Conservation (phyloP, 2,888 invertebrate genomes). For the Lymantria dispar region DNA sequence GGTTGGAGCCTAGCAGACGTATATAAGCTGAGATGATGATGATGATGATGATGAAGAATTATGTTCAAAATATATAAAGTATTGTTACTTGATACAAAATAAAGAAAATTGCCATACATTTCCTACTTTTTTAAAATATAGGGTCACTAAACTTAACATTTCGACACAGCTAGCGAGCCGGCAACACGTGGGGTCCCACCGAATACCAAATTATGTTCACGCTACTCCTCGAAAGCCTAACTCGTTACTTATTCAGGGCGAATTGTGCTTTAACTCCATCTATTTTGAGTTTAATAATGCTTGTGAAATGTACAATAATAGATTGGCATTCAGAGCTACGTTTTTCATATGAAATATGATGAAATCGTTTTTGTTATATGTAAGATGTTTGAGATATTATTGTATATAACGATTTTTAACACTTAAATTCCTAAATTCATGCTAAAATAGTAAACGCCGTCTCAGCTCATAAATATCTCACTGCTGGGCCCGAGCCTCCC, state of each 20-base stretch:
- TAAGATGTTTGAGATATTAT: background rate
- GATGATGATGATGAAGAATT: too few relatives aligned
- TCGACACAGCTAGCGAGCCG: conserved; percentile 63
- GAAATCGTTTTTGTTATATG: conserved; percentile 13
- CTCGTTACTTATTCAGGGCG: conserved; percentile 32
- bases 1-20: too few relatives aligned
- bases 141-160: conserved; percentile 41
- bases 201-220: conserved; percentile 63
- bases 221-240: conserved; percentile 57
- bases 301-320: conserved; percentile 28
- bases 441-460: too few relatives aligned
- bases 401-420: too few relatives aligned
- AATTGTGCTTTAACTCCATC: conserved; percentile 48
- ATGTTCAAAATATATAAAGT: too few relatives aligned
- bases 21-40: too few relatives aligned
- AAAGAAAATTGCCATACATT: background rate
- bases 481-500: too few relatives aligned
- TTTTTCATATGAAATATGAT: conserved; percentile 17
- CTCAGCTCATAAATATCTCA: too few relatives aligned
- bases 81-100: too few relatives aligned
- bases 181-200: conserved; percentile 67
- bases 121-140: conserved; percentile 14
- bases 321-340: conserved; percentile 22
- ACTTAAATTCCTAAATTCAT: too few relatives aligned
- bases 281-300: conserved; percentile 48